Base-by-base conservation (phyloP, 2,797 vertebrate species). In the Protosalanx chinensis region DNA sequence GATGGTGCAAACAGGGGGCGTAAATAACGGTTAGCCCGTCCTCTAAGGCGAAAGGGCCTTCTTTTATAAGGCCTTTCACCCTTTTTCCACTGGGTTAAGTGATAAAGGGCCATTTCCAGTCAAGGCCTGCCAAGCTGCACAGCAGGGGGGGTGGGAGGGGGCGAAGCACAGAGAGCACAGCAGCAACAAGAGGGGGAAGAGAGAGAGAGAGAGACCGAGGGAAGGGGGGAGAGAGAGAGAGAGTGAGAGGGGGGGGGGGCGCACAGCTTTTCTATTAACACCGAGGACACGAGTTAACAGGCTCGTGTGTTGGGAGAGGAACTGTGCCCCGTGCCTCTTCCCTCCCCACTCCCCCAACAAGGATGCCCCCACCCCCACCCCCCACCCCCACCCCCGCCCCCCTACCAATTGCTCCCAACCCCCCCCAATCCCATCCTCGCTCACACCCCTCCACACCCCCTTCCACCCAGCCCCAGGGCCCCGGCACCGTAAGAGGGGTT, bases 61-160 rank as follows among this genome's bases (percentile, higher is more conserved):
- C 79, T 84, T 88, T 88, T 88, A 90, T 88, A 83, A 87, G 83
- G 70, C 81, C 80, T 80, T 78, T 85, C 85, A 84, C 80, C 85
- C 85, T 90, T 91, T 46, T 87, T 90, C 88, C 87, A 87, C 82
- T 73, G 86, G 86, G 89, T 91, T 92, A 92, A 90, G 89, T 90
- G 90, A 90, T 91, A 89, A 91, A 87, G 77, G 90, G 91, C 91
- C 88, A 89, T 91, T 89, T 89, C 88, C 82, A 81, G 86, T 8
- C 83, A 63, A 67, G 51, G 74, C 83, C 85, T 88, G 86, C 86
- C 88, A 86, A 88, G 86, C 85, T 83, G 80, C 83, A 87, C 81
- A 65, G 23, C 23, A 27, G 23, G 23, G 23, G 23, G 23, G 23
- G 23, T 27, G 23, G 23, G 23, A 27, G 23, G 23, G 23, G 23